phyloP scores from a whole-genome alignment of 1,140 invertebrate species.

The Dysdera silvatica region DNA sequence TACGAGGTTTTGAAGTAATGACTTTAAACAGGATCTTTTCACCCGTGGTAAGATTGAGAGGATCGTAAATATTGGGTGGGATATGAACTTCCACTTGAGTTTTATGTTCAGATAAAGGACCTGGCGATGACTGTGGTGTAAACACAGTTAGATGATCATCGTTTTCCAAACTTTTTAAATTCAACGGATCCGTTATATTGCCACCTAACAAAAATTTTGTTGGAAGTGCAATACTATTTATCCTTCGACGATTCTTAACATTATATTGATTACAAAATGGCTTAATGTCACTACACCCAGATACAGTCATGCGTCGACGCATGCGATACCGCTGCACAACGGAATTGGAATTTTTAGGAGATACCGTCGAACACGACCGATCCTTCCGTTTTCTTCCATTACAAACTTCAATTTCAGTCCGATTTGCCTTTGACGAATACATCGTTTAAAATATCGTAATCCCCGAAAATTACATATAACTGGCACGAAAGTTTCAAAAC shows the following conservation, averaged over 20 bases:
- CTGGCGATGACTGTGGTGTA: constrained; percentile 76
- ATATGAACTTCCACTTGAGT: constrained; percentile 83
- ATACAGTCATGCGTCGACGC: constrained; percentile 13
- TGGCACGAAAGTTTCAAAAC: too few species aligned
- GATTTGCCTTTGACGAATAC: too few species aligned
- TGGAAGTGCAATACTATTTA: constrained; percentile 56
- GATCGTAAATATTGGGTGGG: constrained; percentile 83
- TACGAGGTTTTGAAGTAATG: constrained; percentile 47
- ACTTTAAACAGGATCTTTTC: constrained; percentile 65
- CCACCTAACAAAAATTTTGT: constrained; percentile 91
- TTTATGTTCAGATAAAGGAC: constrained; percentile 73
- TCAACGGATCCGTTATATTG: constrained; percentile 88
- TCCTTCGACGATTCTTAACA: constrained; percentile 29
- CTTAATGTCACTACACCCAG: constrained; percentile 14
- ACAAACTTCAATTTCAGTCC: too few species aligned
- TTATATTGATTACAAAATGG: too few species aligned
- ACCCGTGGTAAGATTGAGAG: constrained; percentile 71
- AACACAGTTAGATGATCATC: constrained; percentile 70
- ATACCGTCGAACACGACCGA: too few species aligned
- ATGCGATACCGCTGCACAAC: too few species aligned
- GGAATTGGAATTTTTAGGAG: too few species aligned
- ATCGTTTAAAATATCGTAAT: too few species aligned
- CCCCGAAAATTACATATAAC: too few species aligned
- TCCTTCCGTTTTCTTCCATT: too few species aligned
- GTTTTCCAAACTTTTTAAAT: constrained; percentile 83